Base-by-base conservation (phyloP, 2,113 vertebrate genomes). In the Spea multiplicata region DNA sequence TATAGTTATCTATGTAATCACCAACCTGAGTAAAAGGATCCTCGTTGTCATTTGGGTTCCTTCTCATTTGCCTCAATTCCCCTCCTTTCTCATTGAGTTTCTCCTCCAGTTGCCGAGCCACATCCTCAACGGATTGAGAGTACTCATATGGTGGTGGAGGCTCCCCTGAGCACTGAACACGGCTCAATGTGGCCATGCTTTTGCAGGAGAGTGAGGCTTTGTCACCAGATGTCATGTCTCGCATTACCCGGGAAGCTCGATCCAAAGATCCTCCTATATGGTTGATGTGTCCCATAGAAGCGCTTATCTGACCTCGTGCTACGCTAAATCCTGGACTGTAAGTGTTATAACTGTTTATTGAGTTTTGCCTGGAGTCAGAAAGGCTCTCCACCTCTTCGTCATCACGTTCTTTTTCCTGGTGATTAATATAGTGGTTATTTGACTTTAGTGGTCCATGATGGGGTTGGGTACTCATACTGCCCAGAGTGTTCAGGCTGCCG, bases 271-370 rank as follows among this genome's bases (percentile, higher is more conserved):
- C 96, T 8, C 93, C 93, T 0, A 99, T 96, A 83, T 95, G 96
- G 85, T 98, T 96, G 83, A 98, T 95, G 85, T 98, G 95, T 81
- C 97, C 95, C 91, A 96, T 91, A 3, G 97, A 98, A 75, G 97
- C 96, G 0, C 96, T 98, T 89, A 98, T 97, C 82, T 96, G 92
- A 81, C 88, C 82, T 50, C 94, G 90, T 53, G 95, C 90, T 8
- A 93, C 94, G 65, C 94, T 92, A 82, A 95, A 93, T 5, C 93
- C 94, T 12, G 91, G 91, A 59, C 93, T 89, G 0, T 96, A 96
- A 0, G 95, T 94, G 0, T 94, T 94, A 80, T 95, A 94, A 61
- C 96, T 98, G 89, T 91, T 97, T 86, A 96, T 93, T 80, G 96
- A 96, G 68, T 97, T 96, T 83, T 97, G 92, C 66, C 95, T 95